Base-by-base conservation (phyloP, 2,797 vertebrate species). In the Trachurus trachurus region DNA sequence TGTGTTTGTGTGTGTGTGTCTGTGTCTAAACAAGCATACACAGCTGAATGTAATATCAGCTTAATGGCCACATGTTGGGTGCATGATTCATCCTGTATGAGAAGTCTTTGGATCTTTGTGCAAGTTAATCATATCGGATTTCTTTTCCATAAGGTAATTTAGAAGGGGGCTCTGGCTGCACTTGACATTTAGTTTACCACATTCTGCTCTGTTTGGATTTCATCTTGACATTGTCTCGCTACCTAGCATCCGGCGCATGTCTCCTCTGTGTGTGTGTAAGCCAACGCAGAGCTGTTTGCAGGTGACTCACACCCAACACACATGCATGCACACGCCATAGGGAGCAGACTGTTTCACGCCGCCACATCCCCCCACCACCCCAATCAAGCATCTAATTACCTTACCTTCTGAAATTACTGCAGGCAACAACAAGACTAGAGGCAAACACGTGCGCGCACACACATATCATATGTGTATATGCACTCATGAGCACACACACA, bases 361-460 rank as follows among this genome's bases (percentile, higher is more conserved):
- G 66, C 59, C 58, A 19, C 44, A 16, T 17, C 67, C 58, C 58
- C 6, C 45, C 7, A 17, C 45, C 45, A 9, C 2, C 63, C 63
- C 73, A 84, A 86, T 88, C 77, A 88, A 83, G 87, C 81, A 87
- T 89, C 82, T 86, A 79, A 91, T 90, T 84, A 86, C 78, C 69
- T 49, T 74, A 69, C 74, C 70, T 80, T 82, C 80, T 80, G 66
- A 83, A 82, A 87, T 79, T 52, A 86, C 78, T 64, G 67, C 47
- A 70, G 71, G 76, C 73, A 74, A 49, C 68, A 73, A 80, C 52
- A 77, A 81, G 74, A 45, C 22, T 58, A 74, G 58, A 77, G 49
- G 39, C 63, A 74, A 70, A 57, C 31, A 42, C 9, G 21, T 19
- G 26, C 9, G 26, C 2, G 44, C 13, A 40, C 22, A 47, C 9